Conservation (phyloP, 1,140 invertebrate genomes). For the Andrena cerasifolii region DNA sequence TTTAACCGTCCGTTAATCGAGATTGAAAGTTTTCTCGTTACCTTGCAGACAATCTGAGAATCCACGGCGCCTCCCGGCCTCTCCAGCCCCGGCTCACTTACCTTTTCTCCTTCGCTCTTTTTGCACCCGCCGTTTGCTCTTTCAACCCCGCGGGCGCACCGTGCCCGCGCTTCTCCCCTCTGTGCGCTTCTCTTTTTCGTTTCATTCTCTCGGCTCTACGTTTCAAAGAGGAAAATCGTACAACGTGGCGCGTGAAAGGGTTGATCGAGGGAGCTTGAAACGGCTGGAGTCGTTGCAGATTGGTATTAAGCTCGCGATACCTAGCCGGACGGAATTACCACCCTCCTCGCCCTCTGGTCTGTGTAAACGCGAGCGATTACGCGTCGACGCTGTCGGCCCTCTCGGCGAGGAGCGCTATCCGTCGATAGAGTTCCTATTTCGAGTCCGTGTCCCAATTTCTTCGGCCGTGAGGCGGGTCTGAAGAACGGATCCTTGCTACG, state of each 20-base stretch:
- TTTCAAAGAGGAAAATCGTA: conserved; percentile 2
- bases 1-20: conserved; percentile 35
- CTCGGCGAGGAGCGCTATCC: too few species aligned
- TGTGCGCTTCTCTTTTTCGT: neutral
- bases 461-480: too few species aligned
- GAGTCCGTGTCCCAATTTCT: neutral
- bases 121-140: neutral
- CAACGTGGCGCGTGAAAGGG: neutral
- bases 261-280: neutral
- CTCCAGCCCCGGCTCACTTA: neutral
- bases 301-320: conserved; percentile 14
- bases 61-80: neutral
- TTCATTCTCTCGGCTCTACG: neutral
- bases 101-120: conserved; percentile 3
- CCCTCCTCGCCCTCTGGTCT: neutral
- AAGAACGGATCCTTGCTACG: too few species aligned
- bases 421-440: neutral
- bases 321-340: conserved; percentile 23
- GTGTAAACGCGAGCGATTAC: conserved; percentile 27
- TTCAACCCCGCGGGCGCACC: too few species aligned
- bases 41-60: conserved; percentile 18
- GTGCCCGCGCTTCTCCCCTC: neutral
- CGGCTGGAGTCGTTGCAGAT: neutral
- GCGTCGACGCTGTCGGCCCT: conserved; percentile 13
- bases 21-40: conserved; percentile 60